Evolutionary conservation across 1,140 invertebrate species (phyloP), one percentile per base, ranked within the genome.

Genomic region (Drosophila lacteicornis): DNA sequence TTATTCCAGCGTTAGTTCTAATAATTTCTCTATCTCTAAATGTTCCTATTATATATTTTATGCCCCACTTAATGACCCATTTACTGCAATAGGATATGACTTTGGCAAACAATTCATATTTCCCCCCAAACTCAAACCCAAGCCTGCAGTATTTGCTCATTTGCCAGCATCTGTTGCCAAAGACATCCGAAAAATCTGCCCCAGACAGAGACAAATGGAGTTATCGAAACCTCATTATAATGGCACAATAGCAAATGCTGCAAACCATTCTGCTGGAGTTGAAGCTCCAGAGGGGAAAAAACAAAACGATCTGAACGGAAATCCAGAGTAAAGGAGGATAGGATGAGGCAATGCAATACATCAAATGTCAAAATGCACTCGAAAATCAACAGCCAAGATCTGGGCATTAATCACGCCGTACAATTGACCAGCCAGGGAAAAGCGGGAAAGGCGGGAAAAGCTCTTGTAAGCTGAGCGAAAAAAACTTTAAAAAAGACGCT

Each of bases 221-320:
- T 84, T 81, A 90, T 88, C 71, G 85, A 88, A 88, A 88, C 80
- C 84, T 87, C 85, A 88, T 87, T 87, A 88, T 78, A 87, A 84
- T 80, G 84, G 77, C 70, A 70, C 61, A 86, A 77, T 71, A 74
- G 65, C 74, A 75, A 80, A 78, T 53, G 78, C 73, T 66, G 61
- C 42, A 60, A 75, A 59, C 46, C 42, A 63, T 25, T 68, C 36
- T 15, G 27, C 27, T 30, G 11, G 13, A 36, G 36, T 13, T 22
- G 51, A 13, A 38, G 51, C 12, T 45, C n/a, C 38, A 36, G 25
- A 25, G 40, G 36, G 46, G 30, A 46, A 55, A 49, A 45, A 51
- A 36, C 22, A 56, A 55, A 45, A 11, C 43, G 27, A 43, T 17
- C 15, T 22, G 25, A 36, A 27, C 50, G 19, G 33, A 62, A 47